phyloP scores from a whole-genome alignment of 2,113 vertebrate genomes.

The Indicator maculatus region DNA sequence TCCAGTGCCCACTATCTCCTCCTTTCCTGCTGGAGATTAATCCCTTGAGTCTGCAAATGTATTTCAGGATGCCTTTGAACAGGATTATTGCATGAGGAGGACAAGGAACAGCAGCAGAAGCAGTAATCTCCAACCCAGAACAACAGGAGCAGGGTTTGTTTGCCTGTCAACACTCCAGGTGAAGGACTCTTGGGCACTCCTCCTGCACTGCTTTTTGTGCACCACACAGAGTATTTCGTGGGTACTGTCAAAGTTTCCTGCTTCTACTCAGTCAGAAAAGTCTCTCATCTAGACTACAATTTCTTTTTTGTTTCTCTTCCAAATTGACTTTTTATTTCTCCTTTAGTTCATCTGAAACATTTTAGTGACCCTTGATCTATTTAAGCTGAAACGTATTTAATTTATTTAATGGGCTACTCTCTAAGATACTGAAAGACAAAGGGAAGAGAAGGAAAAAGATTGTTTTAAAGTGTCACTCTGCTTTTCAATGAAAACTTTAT shows the following conservation, averaged over 20 bases:
- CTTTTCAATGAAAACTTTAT: constrained; percentile 19
- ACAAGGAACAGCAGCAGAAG: not conserved
- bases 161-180: not conserved
- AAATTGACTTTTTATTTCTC: constrained; percentile 31
- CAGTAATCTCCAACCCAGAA: not conserved
- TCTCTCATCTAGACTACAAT: not conserved
- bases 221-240: not conserved
- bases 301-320: not conserved
- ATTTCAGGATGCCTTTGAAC: not conserved
- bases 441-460: not conserved
- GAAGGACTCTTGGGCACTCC: not conserved
- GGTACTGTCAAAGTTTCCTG: not conserved
- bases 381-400: not conserved
- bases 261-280: not conserved
- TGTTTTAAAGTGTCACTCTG: not conserved
- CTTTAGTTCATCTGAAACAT: not conserved
- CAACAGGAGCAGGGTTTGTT: not conserved
- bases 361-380: constrained; percentile 24
- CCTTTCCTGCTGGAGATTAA: not conserved
- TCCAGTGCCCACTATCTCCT: not conserved
- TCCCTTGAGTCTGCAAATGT: not conserved
- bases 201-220: not conserved
- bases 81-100: not conserved
- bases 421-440: constrained; percentile 19
- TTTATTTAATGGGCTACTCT: constrained; percentile 20